phyloP scores from a whole-genome alignment of 2,113 vertebrate genomes.

The Trichechus manatus region DNA sequence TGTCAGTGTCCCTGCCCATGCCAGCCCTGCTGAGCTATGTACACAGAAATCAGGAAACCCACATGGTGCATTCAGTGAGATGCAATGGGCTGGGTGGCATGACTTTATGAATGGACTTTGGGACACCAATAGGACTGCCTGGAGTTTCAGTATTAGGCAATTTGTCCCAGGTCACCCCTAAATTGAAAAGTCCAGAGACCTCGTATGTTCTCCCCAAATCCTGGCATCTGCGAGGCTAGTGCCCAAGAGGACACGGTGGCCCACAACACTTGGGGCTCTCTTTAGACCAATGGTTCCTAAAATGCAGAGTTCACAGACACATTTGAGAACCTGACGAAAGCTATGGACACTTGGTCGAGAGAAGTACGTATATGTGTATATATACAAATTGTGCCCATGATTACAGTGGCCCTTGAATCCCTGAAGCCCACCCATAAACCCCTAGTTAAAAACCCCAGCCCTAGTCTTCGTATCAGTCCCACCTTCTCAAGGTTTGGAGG shows the following conservation, averaged over 20 bases:
- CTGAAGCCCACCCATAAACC: neutral
- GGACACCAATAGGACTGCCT: neutral
- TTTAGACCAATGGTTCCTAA: neutral
- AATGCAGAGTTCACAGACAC: constrained; percentile 14
- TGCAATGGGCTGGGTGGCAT: neutral
- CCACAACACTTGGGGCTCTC: neutral
- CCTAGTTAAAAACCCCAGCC: neutral
- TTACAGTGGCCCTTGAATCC: neutral
- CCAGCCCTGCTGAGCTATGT: neutral
- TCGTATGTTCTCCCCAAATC: neutral
- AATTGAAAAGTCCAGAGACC: constrained; percentile 5
- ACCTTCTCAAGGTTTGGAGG: neutral
- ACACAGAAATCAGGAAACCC: neutral
- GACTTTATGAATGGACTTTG: neutral
- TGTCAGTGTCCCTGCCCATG: neutral
- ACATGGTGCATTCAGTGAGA: neutral
- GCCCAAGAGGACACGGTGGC: neutral
- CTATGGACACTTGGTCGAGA: neutral
- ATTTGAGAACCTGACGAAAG: neutral
- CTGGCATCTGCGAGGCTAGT: neutral
- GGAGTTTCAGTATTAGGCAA: neutral
- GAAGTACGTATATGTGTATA: neutral
- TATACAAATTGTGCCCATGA: neutral
- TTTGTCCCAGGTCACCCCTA: neutral
- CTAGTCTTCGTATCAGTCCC: neutral